phyloP scores from a whole-genome alignment of 2,113 vertebrate species.

The Heterochromis multidens region DNA sequence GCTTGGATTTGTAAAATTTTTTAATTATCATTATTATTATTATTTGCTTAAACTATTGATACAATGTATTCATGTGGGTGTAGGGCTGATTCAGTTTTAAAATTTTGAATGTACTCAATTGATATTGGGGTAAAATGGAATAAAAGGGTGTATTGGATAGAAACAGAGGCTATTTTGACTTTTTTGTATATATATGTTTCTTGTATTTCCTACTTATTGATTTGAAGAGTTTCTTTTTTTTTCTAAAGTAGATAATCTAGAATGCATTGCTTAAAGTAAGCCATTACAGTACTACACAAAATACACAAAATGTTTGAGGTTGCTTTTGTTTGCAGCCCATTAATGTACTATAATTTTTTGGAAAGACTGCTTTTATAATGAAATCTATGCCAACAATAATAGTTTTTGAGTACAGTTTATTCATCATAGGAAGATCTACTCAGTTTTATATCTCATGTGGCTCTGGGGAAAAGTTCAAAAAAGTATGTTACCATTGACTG shows the following conservation, averaged over 20 bases:
- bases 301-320: too few relatives aligned
- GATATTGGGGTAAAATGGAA: constrained; percentile 49
- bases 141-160: constrained; percentile 64
- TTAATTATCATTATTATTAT: background rate
- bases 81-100: constrained; percentile 31
- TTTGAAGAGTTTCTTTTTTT: background rate
- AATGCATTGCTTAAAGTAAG: background rate
- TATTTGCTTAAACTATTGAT: constrained; percentile 36
- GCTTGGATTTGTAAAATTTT: background rate
- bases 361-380: background rate
- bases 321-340: background rate
- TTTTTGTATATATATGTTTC: background rate
- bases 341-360: background rate
- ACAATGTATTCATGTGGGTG: constrained; percentile 43
- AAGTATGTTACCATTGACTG: background rate
- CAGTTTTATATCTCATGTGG: too few relatives aligned
- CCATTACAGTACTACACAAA: too few relatives aligned
- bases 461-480: background rate
- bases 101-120: constrained; percentile 59
- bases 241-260: background rate
- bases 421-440: background rate
- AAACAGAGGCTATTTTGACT: background rate
- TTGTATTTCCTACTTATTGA: background rate
- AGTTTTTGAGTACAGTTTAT: background rate
- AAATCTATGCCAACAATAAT: background rate